phyloP scores from a whole-genome alignment of 2,113 vertebrate species.

The Myrmecophaga tridactyla region DNA sequence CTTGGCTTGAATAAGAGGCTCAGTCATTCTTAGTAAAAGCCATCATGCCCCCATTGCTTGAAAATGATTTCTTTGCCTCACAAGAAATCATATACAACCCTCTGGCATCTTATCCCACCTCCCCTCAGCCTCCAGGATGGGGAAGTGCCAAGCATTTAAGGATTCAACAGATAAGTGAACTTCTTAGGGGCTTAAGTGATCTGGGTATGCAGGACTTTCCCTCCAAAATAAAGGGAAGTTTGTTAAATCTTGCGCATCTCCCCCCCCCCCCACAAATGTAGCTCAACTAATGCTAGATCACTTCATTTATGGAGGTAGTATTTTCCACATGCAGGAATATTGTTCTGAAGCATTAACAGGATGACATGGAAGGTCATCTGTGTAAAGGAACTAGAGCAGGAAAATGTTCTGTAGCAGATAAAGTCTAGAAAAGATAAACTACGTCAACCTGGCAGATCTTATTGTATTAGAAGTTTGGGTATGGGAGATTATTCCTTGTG shows the following conservation, averaged over 20 bases:
- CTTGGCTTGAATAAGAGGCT: neutral
- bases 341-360: neutral
- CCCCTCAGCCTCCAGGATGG: neutral
- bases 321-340: neutral
- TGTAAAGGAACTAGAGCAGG: neutral
- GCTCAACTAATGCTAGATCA: too few species aligned
- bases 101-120: neutral
- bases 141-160: neutral
- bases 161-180: too few species aligned
- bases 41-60: neutral
- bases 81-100: neutral
- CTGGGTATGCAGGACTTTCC: too few species aligned
- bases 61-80: neutral
- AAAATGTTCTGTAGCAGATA: neutral
- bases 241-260: too few species aligned
- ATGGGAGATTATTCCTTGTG: neutral
- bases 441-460: fast-evolving
- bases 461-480: neutral
- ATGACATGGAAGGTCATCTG: neutral
- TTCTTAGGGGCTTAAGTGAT: too few species aligned
- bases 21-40: neutral
- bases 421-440: neutral
- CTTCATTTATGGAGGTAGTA: neutral
- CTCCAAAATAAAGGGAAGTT: too few species aligned
- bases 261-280: too few species aligned